Evolutionary conservation across 2,888 invertebrate species (phyloP).

Genomic region (Troides aeacus): DNA sequence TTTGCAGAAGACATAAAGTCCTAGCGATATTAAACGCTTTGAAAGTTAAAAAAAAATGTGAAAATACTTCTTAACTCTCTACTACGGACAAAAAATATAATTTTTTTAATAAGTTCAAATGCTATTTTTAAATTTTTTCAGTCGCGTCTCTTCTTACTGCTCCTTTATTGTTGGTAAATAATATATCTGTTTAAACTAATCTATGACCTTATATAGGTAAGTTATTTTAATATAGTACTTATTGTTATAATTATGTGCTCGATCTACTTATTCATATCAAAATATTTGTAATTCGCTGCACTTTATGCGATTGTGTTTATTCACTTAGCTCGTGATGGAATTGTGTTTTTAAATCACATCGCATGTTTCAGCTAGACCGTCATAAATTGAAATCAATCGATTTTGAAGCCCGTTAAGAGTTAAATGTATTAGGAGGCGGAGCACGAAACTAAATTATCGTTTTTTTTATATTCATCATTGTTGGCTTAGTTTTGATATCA

Average conservation of each 20-base stretch:
- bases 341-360: neutral
- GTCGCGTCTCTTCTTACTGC: no score
- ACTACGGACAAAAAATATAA: no score
- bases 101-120: no score
- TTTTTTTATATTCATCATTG: neutral
- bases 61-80: neutral
- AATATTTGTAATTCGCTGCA: neutral
- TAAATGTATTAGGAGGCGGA: constrained; percentile 1
- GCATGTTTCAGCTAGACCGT: constrained; percentile 5
- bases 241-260: no score
- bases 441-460: neutral
- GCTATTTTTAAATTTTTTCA: no score
- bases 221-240: no score
- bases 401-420: neutral
- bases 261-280: no score
- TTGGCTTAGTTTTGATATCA: neutral
- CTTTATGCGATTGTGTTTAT: neutral
- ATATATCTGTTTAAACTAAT: no score
- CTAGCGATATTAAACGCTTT: neutral
- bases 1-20: neutral
- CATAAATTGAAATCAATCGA: constrained; percentile 4
- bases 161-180: no score
- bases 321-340: neutral
- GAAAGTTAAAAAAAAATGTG: neutral
- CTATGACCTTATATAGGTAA: no score